Conservation (phyloP, 2,797 vertebrate species). For the Arrhamphus sclerolepis region DNA sequence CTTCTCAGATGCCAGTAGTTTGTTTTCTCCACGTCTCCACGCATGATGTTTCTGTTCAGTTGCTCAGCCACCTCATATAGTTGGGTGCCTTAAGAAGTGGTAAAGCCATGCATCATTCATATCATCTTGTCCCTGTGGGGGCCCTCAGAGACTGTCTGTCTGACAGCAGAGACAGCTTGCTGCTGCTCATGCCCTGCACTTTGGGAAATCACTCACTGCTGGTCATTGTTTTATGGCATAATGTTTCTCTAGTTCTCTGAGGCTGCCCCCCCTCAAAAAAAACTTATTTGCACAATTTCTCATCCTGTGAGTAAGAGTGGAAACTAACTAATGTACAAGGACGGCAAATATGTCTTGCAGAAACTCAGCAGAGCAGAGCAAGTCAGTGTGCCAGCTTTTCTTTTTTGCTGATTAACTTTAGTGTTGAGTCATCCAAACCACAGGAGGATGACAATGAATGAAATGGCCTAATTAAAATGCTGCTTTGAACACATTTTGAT, state of each 20-base stretch:
- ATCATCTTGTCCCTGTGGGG: constrained; percentile 34
- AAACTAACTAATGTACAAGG: constrained; percentile 29
- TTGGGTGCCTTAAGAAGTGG: constrained; percentile 19
- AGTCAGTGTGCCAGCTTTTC: constrained; percentile 2
- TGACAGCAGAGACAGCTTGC: constrained; percentile 22
- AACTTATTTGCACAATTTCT: constrained; percentile 36
- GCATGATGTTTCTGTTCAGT: constrained; percentile 39
- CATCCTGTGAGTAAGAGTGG: constrained; percentile 19
- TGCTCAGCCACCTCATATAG: constrained; percentile 39
- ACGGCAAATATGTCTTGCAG: constrained; percentile 12
- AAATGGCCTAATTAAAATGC: constrained; percentile 29
- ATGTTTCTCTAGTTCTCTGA: constrained; percentile 41
- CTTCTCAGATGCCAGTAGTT: constrained; percentile 3
- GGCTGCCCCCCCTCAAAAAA: constrained; percentile 2
- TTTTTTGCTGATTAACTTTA: constrained; percentile 41
- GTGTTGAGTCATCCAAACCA: constrained; percentile 42
- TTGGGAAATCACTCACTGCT: constrained; percentile 47
- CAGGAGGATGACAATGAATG: constrained; percentile 41
- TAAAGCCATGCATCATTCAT: constrained; percentile 55
- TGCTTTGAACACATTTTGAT: constrained; percentile 36
- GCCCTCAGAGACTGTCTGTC: constrained; percentile 40
- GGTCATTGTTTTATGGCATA: constrained; percentile 48
- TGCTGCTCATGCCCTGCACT: constrained; percentile 26
- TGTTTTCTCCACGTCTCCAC: constrained; percentile 18
- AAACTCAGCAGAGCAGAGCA: constrained; percentile 8